Evolutionary conservation across 2,113 vertebrate species (phyloP).

Genomic region (Pipa parva): DNA sequence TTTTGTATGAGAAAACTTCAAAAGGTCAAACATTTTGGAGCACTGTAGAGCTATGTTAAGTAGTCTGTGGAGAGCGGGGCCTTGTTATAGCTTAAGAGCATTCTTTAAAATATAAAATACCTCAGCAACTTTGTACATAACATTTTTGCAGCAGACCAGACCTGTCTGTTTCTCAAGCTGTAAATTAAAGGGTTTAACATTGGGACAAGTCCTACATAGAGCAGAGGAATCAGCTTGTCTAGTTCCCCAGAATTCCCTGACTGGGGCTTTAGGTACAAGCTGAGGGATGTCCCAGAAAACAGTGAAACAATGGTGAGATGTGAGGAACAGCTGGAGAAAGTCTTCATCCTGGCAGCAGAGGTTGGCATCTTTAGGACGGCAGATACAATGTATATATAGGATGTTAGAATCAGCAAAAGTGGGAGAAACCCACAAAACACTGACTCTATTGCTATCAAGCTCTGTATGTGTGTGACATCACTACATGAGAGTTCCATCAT

Average conservation of each 20-base stretch:
- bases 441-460: background rate
- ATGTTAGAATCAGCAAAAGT: background rate
- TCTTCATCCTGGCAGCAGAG: slow-evolving; percentile 31
- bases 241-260: slow-evolving; percentile 35
- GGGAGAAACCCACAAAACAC: background rate
- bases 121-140: too few species aligned
- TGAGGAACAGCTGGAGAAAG: slow-evolving; percentile 51
- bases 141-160: slow-evolving; percentile 44
- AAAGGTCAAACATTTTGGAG: too few species aligned
- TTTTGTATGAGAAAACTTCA: too few species aligned
- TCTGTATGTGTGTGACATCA: background rate
- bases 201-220: slow-evolving; percentile 47
- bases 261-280: slow-evolving; percentile 47
- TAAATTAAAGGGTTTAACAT: slow-evolving; percentile 51
- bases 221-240: slow-evolving; percentile 46
- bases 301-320: slow-evolving; percentile 46
- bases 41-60: too few species aligned
- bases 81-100: too few species aligned
- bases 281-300: slow-evolving; percentile 46
- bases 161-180: slow-evolving; percentile 50
- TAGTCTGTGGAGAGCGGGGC: too few species aligned
- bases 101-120: too few species aligned
- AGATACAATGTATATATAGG: slow-evolving; percentile 30
- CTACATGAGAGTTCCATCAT: slow-evolving; percentile 2
- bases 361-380: slow-evolving; percentile 45